phyloP scores from a whole-genome alignment of 2,888 invertebrate genomes.

The Rhagonycha fulva region DNA sequence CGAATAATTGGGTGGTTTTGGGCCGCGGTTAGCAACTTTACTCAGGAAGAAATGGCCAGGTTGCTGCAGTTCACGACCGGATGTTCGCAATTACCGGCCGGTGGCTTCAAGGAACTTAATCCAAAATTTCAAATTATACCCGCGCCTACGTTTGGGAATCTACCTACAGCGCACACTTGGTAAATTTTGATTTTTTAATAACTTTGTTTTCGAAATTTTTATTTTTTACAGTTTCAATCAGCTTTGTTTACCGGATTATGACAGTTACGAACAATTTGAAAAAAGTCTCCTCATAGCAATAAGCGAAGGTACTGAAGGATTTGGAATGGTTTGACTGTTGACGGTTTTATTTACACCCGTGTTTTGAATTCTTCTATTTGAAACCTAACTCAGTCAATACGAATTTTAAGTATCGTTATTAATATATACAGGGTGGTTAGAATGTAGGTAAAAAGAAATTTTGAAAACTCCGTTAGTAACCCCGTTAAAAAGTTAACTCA shows the following conservation, averaged over 20 bases:
- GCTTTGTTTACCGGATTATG: slow-evolving; percentile 92
- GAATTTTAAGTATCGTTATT: not conserved
- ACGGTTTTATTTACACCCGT: not conserved
- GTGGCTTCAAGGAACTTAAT: slow-evolving; percentile 86
- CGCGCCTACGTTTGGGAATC: slow-evolving; percentile 85
- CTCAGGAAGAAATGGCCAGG: slow-evolving; percentile 90
- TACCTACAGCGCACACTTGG: slow-evolving; percentile 96
- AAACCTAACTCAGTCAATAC: not conserved
- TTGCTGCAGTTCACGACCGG: slow-evolving; percentile 92
- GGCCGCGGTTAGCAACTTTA: slow-evolving; percentile 87
- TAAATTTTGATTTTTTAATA: slow-evolving; percentile 49
- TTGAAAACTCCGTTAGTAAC: too few species aligned
- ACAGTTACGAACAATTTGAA: slow-evolving; percentile 91
- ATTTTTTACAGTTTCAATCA: slow-evolving; percentile 82
- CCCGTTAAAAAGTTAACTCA: not conserved
- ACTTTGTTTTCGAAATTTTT: slow-evolving; percentile 4
- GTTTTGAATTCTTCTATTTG: not conserved
- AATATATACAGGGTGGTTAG: not conserved
- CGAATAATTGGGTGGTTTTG: slow-evolving; percentile 89
- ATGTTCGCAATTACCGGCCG: slow-evolving; percentile 88
- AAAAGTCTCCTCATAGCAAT: slow-evolving; percentile 88
- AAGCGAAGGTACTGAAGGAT: slow-evolving; percentile 95
- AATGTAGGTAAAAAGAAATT: not conserved
- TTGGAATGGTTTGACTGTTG: slow-evolving; percentile 67
- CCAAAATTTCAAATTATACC: slow-evolving; percentile 93